Conservation (phyloP, 2,797 vertebrate species). For the Steatocranus sp. region DNA sequence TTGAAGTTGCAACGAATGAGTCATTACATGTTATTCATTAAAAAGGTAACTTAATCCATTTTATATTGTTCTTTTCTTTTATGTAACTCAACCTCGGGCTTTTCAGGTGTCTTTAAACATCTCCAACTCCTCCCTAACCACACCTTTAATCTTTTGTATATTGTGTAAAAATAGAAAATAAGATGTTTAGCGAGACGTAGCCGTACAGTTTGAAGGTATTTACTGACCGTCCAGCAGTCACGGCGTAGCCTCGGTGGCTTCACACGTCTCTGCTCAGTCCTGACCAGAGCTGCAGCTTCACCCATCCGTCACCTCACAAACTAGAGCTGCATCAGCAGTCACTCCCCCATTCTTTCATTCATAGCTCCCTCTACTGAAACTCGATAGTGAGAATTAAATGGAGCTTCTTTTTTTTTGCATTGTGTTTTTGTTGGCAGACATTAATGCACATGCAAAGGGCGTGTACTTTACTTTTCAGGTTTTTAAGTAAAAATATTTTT, state of each 20-base stretch:
- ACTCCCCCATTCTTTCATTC: not conserved
- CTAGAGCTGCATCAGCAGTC: not conserved
- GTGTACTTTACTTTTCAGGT: not conserved
- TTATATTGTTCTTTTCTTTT: not conserved
- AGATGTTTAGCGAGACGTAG: not conserved
- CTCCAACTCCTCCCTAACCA: not conserved
- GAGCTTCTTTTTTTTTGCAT: not conserved
- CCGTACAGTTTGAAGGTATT: not conserved
- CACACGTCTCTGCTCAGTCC: not conserved
- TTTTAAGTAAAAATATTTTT: not conserved
- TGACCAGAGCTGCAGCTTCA: not conserved
- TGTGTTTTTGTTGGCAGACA: not conserved
- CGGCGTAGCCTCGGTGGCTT: not conserved
- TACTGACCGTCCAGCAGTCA: not conserved
- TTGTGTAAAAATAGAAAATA: not conserved
- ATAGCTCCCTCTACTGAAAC: not conserved
- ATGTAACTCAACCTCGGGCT: not conserved
- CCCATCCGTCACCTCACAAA: not conserved
- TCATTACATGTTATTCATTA: not conserved
- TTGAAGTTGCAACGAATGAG: not conserved
- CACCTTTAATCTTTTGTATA: not conserved
- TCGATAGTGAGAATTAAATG: not conserved
- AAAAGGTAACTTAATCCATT: not conserved
- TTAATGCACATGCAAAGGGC: rapidly evolving
- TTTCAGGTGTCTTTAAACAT: not conserved